Evolutionary conservation across 1,140 invertebrate genomes (phyloP).

Genomic region (Philotrypesis tridentata): DNA sequence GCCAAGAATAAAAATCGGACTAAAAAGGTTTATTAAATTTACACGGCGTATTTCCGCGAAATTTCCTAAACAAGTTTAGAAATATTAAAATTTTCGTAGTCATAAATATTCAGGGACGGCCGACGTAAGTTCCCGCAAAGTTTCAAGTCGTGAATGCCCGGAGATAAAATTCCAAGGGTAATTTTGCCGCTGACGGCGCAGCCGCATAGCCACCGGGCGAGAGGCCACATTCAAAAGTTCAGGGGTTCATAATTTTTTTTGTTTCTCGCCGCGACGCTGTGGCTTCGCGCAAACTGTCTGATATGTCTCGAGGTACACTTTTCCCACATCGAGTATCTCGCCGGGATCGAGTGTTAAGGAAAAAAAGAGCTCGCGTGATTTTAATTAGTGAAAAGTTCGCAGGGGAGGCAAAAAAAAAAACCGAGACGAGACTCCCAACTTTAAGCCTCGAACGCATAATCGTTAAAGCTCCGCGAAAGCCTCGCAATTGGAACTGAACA

Average conservation of each 20-base stretch:
- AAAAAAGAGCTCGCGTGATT: too few species aligned
- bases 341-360: too few species aligned
- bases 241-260: not conserved
- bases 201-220: not conserved
- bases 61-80: not conserved
- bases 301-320: too few species aligned
- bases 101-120: not conserved
- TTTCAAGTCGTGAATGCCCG: not conserved
- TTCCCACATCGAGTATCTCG: too few species aligned
- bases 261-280: too few species aligned
- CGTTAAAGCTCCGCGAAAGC: too few species aligned
- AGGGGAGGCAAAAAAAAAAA: too few species aligned
- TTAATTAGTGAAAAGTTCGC: too few species aligned
- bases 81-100: not conserved
- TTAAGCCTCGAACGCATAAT: too few species aligned
- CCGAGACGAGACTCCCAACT: too few species aligned
- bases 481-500: too few species aligned
- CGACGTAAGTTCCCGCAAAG: not conserved
- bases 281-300: too few species aligned
- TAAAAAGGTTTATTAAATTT: not conserved
- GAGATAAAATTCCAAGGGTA: not conserved
- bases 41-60: not conserved
- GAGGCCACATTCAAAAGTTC: not conserved
- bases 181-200: not conserved
- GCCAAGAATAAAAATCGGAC: not conserved